Evolutionary conservation across 2,113 vertebrate species (phyloP).

Genomic region (Salvelinus namaycush): DNA sequence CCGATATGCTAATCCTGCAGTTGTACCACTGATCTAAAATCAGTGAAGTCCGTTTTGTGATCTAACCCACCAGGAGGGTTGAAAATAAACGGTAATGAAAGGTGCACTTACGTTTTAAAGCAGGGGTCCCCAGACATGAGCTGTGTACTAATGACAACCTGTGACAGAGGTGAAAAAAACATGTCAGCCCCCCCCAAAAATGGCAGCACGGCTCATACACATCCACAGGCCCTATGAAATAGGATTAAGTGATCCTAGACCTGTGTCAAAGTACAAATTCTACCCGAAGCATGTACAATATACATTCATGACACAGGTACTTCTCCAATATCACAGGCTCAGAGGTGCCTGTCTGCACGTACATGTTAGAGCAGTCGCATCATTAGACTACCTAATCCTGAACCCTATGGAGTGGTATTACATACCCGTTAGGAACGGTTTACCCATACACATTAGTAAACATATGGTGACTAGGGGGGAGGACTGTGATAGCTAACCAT

Average conservation of each 20-base stretch:
- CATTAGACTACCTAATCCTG: constrained; percentile 11
- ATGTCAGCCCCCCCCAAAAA: neutral
- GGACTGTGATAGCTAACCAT: neutral
- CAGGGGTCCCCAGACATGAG: constrained; percentile 96
- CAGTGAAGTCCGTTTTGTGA: too few species aligned
- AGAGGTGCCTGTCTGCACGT: constrained; percentile 21
- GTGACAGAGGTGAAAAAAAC: constrained; percentile 35
- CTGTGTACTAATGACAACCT: constrained; percentile 94
- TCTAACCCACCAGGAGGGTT: neutral
- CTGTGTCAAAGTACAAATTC: neutral
- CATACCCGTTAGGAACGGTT: neutral
- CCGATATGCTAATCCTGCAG: too few species aligned
- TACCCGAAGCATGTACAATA: neutral
- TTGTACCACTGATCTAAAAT: too few species aligned
- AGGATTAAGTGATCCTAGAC: too few species aligned
- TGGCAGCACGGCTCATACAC: neutral
- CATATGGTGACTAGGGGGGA: neutral
- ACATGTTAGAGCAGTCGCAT: neutral
- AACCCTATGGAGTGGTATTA: neutral
- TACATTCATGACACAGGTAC: neutral
- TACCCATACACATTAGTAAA: neutral
- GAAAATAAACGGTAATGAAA: neutral
- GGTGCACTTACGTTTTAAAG: constrained; percentile 89
- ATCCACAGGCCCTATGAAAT: neutral
- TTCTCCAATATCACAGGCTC: constrained; percentile 26